Base-by-base conservation (phyloP, 2,888 invertebrate species). In the Agapetus fuscipes region DNA sequence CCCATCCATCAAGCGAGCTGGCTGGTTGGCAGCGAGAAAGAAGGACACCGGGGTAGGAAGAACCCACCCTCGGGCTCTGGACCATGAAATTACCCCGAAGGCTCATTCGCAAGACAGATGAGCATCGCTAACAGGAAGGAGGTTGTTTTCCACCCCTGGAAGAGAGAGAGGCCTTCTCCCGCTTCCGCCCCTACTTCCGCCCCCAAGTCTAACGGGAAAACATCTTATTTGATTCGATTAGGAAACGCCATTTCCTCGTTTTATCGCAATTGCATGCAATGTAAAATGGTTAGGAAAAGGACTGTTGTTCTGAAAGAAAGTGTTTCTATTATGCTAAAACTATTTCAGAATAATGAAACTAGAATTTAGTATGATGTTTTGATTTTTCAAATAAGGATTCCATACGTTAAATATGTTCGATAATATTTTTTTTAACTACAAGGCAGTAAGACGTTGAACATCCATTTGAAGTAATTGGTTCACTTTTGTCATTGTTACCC, bases 81-180 rank as follows among this genome's bases (percentile, higher is more conserved):
- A 47, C 47, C 47, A 44, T 47, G 47, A 47, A 47, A 47, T 47
- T 47, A 47, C 47, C 47, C 47, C 38, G 41, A 47, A 47, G 47
- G 44, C 47, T 47, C 47, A 47, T 47, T 47, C 47, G 41, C 35
- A 47, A 47, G 47, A 47, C 47, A 44, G 43, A 47, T 47, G 47
- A 44, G 47, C 29, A 39, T 17, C 34, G 44, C 43, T 44, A 44
- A 47, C 47, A 39, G 44, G 47, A 43, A 27, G 36, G 15, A 41
- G 38, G 43, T 43, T 41, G 46, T 43, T 43, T 43, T 40, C 42
- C 31, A 37, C 44, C 37, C 31, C 34, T 31, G 33, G 25, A 29
- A 9, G 29, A 27, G 9, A 28, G 29, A 30, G 26, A 5, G 17
- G 38, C 17, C 11, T n/a, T 32, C 27, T 14, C 13, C 33, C 25